Evolutionary conservation across 2,888 invertebrate genomes (phyloP).

Genomic region (Eurois occulta): DNA sequence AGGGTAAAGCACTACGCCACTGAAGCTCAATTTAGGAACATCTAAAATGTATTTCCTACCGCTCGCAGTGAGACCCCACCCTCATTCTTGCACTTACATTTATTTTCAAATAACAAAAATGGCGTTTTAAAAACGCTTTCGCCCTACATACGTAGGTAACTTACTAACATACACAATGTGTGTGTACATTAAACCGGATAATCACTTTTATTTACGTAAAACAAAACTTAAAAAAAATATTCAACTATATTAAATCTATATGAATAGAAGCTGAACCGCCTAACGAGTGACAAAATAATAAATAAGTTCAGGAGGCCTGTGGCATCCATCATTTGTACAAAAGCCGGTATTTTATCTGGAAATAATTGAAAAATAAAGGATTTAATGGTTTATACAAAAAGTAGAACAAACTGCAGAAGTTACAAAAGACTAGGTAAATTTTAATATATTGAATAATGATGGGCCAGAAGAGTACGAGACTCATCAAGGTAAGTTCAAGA

Average conservation of each 20-base stretch:
- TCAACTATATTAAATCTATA: slow-evolving; percentile 85
- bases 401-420: background rate
- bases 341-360: slow-evolving; percentile 82
- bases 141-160: slow-evolving; percentile 80
- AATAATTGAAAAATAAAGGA: slow-evolving; percentile 65
- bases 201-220: slow-evolving; percentile 78
- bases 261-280: slow-evolving; percentile 87
- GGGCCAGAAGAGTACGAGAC: background rate
- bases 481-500: background rate
- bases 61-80: slow-evolving; percentile 66
- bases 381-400: slow-evolving; percentile 11
- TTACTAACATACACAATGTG: slow-evolving; percentile 71
- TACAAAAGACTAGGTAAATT: background rate
- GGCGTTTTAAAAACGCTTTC: slow-evolving; percentile 72
- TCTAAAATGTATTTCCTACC: slow-evolving; percentile 43
- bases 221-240: slow-evolving; percentile 83
- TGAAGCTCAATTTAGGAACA: slow-evolving; percentile 58
- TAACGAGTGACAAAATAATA: slow-evolving; percentile 88
- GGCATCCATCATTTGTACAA: slow-evolving; percentile 87
- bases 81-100: slow-evolving; percentile 65
- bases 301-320: slow-evolving; percentile 84
- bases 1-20: slow-evolving; percentile 37
- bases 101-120: slow-evolving; percentile 57
- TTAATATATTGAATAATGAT: background rate
- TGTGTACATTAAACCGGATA: slow-evolving; percentile 68